Base-by-base conservation (phyloP, 2,888 invertebrate genomes). In the Crossocerus cetratus region DNA sequence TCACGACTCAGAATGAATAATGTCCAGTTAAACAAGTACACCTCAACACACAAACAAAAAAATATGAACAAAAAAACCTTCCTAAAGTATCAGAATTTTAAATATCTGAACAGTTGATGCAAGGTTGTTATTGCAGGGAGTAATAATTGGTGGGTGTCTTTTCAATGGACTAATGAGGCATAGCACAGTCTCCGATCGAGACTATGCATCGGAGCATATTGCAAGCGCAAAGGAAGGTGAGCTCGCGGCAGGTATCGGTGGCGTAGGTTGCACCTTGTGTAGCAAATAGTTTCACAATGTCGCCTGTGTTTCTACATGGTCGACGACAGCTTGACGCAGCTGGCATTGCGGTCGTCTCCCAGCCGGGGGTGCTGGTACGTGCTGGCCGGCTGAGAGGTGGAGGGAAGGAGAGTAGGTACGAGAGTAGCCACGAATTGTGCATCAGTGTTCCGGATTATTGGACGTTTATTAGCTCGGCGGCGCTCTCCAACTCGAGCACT, bases 241-340 rank as follows among this genome's bases (percentile, higher is more conserved):
- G 49, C 54, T 43, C 32, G 63, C 65, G 64, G 64, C 55, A 43
- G 21, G 21, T 55, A 61, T 59, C 57, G 60, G 32, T 11, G 64
- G 59, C 56, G 57, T 20, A n/a, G n/a, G n/a, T 22, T 49, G 42
- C 62, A 69, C 72, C 72, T 76, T 73, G 76, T 59, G 77, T 77
- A 75, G 70, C 56, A 59, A 77, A 63, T 78, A 80, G 78, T 81
- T 76, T 68, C 69, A 53, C 1, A 0, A 16, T 49, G 49, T 16
- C 16, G 5, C 4, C 49, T 32, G 64, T 74, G 81, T 76, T 81
- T 81, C 77, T 63, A 60, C 78, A 69, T 61, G 75, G 78, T 80
- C 78, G 72, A 75, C 73, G 79, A 13, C 83, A 85, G 79, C 86
- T 84, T 73, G 80, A 73, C 58, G 69, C 84, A 86, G 73, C 83